Evolutionary conservation across 1,140 invertebrate species (phyloP).

Genomic region (Apocrypta bakeri): DNA sequence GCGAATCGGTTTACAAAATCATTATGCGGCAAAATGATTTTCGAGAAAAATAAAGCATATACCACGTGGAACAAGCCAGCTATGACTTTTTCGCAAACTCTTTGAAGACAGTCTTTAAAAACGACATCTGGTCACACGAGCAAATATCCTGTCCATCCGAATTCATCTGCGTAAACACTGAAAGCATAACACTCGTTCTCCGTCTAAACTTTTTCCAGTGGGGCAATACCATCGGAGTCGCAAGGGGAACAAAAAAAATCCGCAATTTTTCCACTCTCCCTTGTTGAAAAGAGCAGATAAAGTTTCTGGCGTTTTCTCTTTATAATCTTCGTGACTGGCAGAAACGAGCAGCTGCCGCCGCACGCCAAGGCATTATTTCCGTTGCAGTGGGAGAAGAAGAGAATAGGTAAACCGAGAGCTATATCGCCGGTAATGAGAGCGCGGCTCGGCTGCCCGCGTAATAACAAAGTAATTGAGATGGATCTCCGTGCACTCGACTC

Average conservation of each 20-base stretch:
- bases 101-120: too few relatives aligned
- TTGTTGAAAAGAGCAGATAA: neutral
- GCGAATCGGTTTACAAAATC: too few relatives aligned
- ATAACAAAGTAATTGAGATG: constrained; percentile 59
- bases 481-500: constrained; percentile 51
- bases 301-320: neutral
- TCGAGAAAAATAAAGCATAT: too few relatives aligned
- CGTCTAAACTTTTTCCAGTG: too few relatives aligned
- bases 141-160: too few relatives aligned
- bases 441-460: constrained; percentile 47
- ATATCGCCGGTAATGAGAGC: neutral
- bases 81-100: too few relatives aligned
- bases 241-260: neutral
- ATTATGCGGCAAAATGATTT: too few relatives aligned
- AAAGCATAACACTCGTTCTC: too few relatives aligned
- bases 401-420: neutral
- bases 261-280: neutral
- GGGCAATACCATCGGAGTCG: neutral
- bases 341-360: neutral
- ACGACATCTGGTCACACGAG: too few relatives aligned
- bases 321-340: neutral
- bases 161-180: too few relatives aligned
- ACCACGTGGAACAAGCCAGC: too few relatives aligned
- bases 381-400: neutral
- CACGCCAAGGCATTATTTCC: constrained; percentile 12